A percentile compares a stretch with the other conserved stretches of the same genome.
phyloP scores from a whole-genome alignment of 2,888 invertebrate species.

The Eristalis intricaria region DNA sequence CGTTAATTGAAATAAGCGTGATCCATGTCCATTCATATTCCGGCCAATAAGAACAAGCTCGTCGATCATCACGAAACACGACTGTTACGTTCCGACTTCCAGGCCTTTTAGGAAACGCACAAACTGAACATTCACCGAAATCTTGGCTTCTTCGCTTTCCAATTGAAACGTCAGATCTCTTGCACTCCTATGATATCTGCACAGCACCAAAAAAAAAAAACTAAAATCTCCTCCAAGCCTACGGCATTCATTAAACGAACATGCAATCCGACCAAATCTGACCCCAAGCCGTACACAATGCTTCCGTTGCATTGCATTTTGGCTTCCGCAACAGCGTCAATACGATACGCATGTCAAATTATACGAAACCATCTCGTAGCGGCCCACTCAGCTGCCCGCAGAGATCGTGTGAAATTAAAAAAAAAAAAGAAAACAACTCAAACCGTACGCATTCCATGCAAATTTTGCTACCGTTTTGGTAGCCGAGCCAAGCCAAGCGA shows the following conservation, averaged over 20 bases:
- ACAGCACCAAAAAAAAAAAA: not conserved
- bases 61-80: no score
- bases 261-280: not conserved
- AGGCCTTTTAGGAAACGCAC: no score
- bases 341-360: constrained; percentile 31
- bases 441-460: constrained; percentile 51
- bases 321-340: not conserved
- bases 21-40: no score
- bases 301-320: not conserved
- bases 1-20: no score
- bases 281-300: not conserved
- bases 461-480: constrained; percentile 27
- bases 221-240: not conserved
- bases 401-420: constrained; percentile 60
- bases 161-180: no score
- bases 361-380: constrained; percentile 15
- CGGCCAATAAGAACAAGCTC: no score
- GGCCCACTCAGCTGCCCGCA: constrained; percentile 36
- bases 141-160: no score
- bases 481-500: constrained; percentile 22
- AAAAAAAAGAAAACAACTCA: constrained; percentile 32
- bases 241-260: not conserved
- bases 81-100: no score
- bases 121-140: no score
- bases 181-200: no score